Percentiles rank a stretch among this genome's conserved stretches.
phyloP scores from a whole-genome alignment of 2,888 invertebrate genomes.

The Conomelus anceps region DNA sequence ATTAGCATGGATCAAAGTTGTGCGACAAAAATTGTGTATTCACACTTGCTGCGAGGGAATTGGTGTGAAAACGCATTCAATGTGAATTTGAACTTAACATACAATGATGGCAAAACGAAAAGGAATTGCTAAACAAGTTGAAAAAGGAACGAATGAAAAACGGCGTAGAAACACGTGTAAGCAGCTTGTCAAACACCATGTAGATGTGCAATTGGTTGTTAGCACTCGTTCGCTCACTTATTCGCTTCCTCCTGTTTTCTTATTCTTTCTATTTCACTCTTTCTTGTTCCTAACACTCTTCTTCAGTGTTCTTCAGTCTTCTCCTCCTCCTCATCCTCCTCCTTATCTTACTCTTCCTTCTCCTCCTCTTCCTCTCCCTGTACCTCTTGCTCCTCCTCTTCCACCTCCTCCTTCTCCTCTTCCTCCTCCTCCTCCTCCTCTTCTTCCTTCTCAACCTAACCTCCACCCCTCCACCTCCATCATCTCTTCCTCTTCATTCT shows the following conservation, averaged over 20 bases:
- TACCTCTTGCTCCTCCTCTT: background rate
- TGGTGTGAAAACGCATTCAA: background rate
- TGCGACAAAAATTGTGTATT: background rate
- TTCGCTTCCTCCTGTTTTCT: constrained; percentile 11
- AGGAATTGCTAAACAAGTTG: background rate
- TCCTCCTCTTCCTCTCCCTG: background rate
- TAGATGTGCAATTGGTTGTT: background rate
- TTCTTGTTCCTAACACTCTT: background rate
- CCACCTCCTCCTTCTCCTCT: constrained; percentile 5
- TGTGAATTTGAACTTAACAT: background rate
- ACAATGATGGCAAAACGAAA: background rate
- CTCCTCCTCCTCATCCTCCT: too few relatives aligned
- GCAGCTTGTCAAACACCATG: background rate
- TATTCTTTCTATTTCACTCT: background rate
- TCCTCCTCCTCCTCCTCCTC: constrained; percentile 1
- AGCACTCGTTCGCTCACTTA: constrained; percentile 14
- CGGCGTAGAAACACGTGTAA: background rate
- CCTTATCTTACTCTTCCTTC: too few relatives aligned
- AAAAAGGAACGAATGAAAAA: background rate
- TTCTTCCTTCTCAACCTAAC: background rate
- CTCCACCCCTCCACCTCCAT: background rate
- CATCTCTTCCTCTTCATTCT: background rate
- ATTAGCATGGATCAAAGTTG: background rate
- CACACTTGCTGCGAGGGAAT: background rate
- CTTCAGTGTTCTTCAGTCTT: too few relatives aligned